Evolutionary conservation across 2,797 vertebrate genomes (phyloP).

Genomic region (Melanotaenia trifasciata): DNA sequence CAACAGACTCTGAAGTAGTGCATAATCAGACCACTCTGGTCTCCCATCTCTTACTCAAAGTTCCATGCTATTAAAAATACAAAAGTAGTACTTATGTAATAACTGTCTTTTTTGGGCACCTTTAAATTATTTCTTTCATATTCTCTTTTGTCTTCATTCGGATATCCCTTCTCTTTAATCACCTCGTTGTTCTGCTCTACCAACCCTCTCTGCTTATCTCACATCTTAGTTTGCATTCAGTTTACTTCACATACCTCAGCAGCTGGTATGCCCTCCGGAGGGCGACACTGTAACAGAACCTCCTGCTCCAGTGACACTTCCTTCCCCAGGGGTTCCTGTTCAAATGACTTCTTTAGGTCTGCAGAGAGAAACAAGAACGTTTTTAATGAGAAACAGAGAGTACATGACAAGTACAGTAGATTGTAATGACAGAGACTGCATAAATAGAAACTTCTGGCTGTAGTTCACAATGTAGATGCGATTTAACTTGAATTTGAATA

Average conservation of each 20-base stretch:
- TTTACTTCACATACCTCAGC: constrained; percentile 86
- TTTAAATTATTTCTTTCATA: constrained; percentile 35
- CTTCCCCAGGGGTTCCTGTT: constrained; percentile 95
- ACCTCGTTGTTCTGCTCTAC: constrained; percentile 7
- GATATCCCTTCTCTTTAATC: constrained; percentile 7
- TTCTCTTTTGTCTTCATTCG: constrained; percentile 32
- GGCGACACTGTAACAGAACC: constrained; percentile 94
- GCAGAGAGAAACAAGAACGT: constrained; percentile 42
- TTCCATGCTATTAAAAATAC: constrained; percentile 23
- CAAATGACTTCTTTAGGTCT: constrained; percentile 96
- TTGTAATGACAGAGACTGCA: background rate
- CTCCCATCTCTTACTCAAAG: constrained; percentile 50
- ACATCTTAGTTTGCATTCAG: constrained; percentile 23
- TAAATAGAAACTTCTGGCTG: background rate
- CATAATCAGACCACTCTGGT: constrained; percentile 24
- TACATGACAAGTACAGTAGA: background rate
- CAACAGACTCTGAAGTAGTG: constrained; percentile 21
- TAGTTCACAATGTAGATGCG: background rate
- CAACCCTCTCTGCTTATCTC: constrained; percentile 15
- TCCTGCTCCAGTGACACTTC: constrained; percentile 97
- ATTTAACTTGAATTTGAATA: background rate
- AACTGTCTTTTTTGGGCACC: constrained; percentile 27
- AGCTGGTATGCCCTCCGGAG: constrained; percentile 93
- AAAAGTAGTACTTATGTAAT: constrained; percentile 38
- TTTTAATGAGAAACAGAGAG: constrained; percentile 9